Percentiles rank a stretch among this genome's conserved stretches.
These are phyloP conservation scores for Seriola dumerili DNA, from an alignment of 2,113 vertebrate species.

Conservation along the genomic window DNA sequence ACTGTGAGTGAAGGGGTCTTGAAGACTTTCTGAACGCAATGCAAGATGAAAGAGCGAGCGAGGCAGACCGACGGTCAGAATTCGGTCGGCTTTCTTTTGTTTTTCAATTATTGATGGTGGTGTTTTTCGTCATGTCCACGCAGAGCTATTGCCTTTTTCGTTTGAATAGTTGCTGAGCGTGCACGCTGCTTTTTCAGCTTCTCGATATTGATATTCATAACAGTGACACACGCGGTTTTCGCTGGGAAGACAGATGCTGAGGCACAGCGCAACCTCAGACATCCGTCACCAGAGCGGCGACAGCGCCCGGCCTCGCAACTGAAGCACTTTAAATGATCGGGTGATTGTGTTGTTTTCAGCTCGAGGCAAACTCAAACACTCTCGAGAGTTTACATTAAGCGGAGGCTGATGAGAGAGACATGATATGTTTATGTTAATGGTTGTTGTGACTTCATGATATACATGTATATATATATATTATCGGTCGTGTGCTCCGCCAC, in stretches of 20 bases:
- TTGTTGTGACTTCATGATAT: too few relatives aligned
- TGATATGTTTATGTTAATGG: too few relatives aligned
- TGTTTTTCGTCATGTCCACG: neutral
- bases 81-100: neutral
- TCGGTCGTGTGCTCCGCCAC: too few relatives aligned
- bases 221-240: neutral
- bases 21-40: too few relatives aligned
- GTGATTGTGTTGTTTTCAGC: neutral
- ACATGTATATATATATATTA: too few relatives aligned
- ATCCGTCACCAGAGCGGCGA: neutral
- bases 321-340: neutral
- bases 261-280: neutral
- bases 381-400: neutral
- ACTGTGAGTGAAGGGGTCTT: too few relatives aligned
- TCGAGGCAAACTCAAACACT: too few relatives aligned
- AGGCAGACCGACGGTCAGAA: too few relatives aligned
- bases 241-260: neutral
- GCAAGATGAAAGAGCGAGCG: too few relatives aligned
- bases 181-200: neutral
- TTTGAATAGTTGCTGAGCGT: neutral
- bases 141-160: neutral
- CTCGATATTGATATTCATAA: too few relatives aligned
- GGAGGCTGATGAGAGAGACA: neutral
- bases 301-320: neutral
- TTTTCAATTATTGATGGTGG: neutral